Evolutionary conservation across 1,140 invertebrate species (phyloP), one percentile per base, ranked within the genome.

Genomic region (Nautilus pompilius): DNA sequence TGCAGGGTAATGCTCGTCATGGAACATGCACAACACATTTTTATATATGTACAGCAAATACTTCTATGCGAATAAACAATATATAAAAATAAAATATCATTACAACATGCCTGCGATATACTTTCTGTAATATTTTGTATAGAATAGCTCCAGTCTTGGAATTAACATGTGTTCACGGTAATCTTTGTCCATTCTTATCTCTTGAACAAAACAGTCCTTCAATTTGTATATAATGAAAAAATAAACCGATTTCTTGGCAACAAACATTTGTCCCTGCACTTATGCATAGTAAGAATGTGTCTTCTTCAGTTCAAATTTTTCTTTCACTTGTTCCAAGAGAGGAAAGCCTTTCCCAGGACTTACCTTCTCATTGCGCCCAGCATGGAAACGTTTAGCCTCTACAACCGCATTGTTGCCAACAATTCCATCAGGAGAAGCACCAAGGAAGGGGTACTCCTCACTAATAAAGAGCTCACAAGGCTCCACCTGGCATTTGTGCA

Each of bases 351-450:
- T 36, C 20, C 20, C 15, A n/a, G 33, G 32, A 36, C 26, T 22
- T 20, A 62, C 54, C 33, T 41, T 29, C 10, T 65, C 24, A 46
- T 68, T 53, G 10, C 59, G 24, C 45, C 62, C 61, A 54, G 3
- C 53, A 53, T 58, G 65, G n/a, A 63, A 63, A 55, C 66, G 65
- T 61, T 68, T 65, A 0, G 65, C 58, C 32, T 68, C 62, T 17
- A 68, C 58, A 10, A 61, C 13, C 28, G 1, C 6, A 26, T 49
- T 29, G 6, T 46, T 24, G 28, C 54, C 48, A 45, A 68, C 17
- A 46, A 65, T 20, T 5, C 36, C 62, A 65, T 65, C 66, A 24
- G 66, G 62, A 33, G 62, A 59, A 4, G 51, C 62, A 15, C 49
- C 66, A 34, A 64, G 29, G 54, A 48, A 60, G 24, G 66, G 66